A percentile compares a stretch with the other conserved stretches of the same genome.
These are phyloP conservation scores for Craterocephalus amniculus DNA, from an alignment of 2,797 vertebrate species.

Conservation along the genomic window DNA sequence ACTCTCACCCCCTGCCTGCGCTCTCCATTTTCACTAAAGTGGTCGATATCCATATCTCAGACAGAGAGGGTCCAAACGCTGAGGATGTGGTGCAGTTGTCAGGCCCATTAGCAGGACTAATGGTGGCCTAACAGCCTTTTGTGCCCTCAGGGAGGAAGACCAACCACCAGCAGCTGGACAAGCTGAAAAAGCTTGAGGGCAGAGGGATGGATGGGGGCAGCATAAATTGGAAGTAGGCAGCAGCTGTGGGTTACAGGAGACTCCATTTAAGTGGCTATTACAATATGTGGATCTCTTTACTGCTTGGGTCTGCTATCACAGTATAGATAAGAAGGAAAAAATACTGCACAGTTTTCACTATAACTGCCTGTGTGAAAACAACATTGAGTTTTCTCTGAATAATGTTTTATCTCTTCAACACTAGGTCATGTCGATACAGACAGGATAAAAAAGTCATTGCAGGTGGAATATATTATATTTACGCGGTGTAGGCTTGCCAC, in stretches of 20 bases:
- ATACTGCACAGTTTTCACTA: not conserved
- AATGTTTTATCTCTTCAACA: not conserved
- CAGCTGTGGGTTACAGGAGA: constrained; percentile 64
- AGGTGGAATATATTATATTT: not conserved
- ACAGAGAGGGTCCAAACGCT: constrained; percentile 70
- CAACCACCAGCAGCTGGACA: constrained; percentile 68
- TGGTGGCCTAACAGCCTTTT: constrained; percentile 75
- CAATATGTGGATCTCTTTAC: constrained; percentile 61
- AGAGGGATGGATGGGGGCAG: constrained; percentile 6
- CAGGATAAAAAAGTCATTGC: not conserved
- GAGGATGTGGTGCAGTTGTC: constrained; percentile 75
- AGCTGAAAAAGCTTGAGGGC: constrained; percentile 58
- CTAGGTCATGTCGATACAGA: too few species aligned
- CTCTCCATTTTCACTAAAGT: constrained; percentile 67
- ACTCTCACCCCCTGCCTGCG: constrained; percentile 34
- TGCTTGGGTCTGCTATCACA: constrained; percentile 60
- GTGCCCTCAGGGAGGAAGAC: constrained; percentile 71
- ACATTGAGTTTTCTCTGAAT: not conserved
- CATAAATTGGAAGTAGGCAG: constrained; percentile 50
- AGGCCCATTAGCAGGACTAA: constrained; percentile 79
- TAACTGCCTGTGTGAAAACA: not conserved
- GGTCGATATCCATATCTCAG: constrained; percentile 78
- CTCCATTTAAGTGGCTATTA: constrained; percentile 71
- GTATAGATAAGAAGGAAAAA: not conserved
- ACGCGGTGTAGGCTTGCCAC: not conserved